phyloP scores from a whole-genome alignment of 1,140 invertebrate species.

The Zaprionus ghesquierei region DNA sequence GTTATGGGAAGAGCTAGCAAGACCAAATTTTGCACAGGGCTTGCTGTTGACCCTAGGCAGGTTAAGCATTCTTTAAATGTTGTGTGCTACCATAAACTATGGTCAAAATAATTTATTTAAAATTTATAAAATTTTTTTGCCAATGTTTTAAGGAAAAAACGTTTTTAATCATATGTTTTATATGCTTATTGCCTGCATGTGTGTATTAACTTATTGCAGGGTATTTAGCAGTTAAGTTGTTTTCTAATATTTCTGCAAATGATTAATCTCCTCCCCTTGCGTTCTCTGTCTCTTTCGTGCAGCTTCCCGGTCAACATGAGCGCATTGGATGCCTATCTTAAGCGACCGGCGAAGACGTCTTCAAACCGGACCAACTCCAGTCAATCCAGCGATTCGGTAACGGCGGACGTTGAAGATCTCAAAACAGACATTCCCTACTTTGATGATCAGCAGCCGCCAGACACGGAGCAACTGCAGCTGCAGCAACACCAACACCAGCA shows the following conservation, averaged over 20 bases:
- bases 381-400: slow-evolving; percentile 18
- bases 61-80: no score
- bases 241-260: no score
- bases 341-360: slow-evolving; percentile 39
- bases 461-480: not conserved
- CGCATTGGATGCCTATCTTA: slow-evolving; percentile 20
- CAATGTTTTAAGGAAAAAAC: no score
- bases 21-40: not conserved
- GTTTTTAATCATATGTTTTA: no score
- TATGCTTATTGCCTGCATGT: no score
- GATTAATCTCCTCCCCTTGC: not conserved
- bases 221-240: no score
- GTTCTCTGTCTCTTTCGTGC: not conserved
- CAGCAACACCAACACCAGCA: not conserved
- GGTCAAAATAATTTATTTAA: no score
- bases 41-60: not conserved
- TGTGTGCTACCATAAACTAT: no score
- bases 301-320: slow-evolving; percentile 30
- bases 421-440: slow-evolving; percentile 79
- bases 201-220: no score
- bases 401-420: slow-evolving; percentile 61
- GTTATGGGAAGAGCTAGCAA: not conserved
- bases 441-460: slow-evolving; percentile 34
- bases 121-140: no score
- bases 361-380: slow-evolving; percentile 34